Percentiles rank a stretch among this genome's conserved stretches.
These are phyloP conservation scores for Drosophila algonquin DNA, from an alignment of 2,888 invertebrate genomes.

Conservation along the genomic window DNA sequence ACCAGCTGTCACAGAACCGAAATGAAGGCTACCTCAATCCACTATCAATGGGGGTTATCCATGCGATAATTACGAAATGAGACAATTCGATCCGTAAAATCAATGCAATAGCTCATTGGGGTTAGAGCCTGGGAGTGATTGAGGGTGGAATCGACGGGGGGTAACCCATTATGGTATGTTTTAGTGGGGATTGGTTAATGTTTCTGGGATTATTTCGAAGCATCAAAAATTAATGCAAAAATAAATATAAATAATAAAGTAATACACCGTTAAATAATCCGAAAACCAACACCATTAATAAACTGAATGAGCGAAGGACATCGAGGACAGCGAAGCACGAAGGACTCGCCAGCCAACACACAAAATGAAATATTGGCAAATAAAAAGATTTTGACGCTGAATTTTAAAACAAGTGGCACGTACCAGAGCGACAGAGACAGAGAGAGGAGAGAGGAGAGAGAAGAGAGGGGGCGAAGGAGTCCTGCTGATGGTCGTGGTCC, in stretches of 20 bases:
- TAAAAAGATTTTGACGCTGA: constrained; percentile 83
- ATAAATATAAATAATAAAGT: constrained; percentile 82
- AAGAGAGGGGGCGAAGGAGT: constrained; percentile 34
- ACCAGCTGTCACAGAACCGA: too few relatives aligned
- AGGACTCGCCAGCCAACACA: constrained; percentile 45
- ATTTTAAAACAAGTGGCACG: constrained; percentile 82
- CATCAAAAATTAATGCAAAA: constrained; percentile 80
- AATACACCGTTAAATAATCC: constrained; percentile 82
- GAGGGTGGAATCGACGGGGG: constrained; percentile 3
- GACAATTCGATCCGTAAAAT: constrained; percentile 61
- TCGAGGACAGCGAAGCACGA: constrained; percentile 15
- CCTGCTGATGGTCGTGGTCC: constrained; percentile 5
- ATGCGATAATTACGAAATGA: constrained; percentile 28
- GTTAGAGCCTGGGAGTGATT: constrained; percentile 7
- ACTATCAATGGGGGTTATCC: too few relatives aligned
- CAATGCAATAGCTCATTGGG: constrained; percentile 51
- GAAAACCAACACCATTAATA: constrained; percentile 82
- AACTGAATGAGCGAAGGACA: constrained; percentile 58
- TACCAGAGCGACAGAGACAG: constrained; percentile 44
- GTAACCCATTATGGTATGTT: constrained; percentile 44
- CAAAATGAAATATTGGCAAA: constrained; percentile 81
- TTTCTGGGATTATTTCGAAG: constrained; percentile 16
- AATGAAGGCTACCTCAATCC: too few relatives aligned
- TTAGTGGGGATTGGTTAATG: constrained; percentile 30
- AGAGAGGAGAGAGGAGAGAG: constrained; percentile 13